Evolutionary conservation across 92 coral and sea anemone species (phyloP).

Genomic region (Umimayanthus kanabou): DNA sequence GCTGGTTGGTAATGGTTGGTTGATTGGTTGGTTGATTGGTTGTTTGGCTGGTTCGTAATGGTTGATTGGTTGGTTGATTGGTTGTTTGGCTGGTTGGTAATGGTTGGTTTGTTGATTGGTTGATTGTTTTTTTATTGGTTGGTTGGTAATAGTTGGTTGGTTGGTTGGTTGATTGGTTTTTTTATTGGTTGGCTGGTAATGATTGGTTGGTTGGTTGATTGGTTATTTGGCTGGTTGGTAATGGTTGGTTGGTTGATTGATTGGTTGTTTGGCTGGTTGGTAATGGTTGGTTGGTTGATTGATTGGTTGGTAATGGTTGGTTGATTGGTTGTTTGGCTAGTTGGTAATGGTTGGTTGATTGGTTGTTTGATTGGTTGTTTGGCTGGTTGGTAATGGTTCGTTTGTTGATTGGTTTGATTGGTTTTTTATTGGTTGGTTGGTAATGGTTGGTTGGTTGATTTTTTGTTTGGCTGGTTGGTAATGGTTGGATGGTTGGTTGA

Average conservation of each 20-base stretch:
- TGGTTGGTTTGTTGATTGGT: neutral
- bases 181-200: no score
- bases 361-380: neutral
- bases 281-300: neutral
- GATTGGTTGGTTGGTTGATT: neutral
- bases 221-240: no score
- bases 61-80: neutral
- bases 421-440: neutral
- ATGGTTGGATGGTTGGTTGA: neutral
- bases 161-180: neutral
- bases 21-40: neutral
- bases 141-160: no score
- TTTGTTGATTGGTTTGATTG: neutral
- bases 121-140: no score
- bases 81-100: no score
- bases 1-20: neutral
- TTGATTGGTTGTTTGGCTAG: neutral
- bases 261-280: neutral
- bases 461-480: neutral
- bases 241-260: no score
- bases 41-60: no score
- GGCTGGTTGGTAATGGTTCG: neutral
- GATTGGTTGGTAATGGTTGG: neutral
- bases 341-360: neutral
- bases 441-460: neutral